Base-by-base conservation (phyloP, 2,113 vertebrate species). In the Pleuronectes platessa region DNA sequence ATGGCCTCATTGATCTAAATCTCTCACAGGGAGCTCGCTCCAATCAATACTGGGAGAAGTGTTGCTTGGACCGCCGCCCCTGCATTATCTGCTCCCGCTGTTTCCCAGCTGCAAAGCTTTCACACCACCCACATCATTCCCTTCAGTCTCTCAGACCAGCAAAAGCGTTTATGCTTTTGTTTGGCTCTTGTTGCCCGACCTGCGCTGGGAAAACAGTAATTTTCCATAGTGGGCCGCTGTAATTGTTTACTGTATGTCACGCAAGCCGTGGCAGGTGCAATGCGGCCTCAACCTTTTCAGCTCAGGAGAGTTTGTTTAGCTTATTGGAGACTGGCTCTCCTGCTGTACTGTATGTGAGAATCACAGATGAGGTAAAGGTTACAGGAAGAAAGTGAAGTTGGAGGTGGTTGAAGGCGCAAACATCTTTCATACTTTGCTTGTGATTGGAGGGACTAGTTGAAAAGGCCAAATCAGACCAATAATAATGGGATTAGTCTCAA, bases 1-100 rank as follows among this genome's bases (percentile, higher is more conserved):
- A 84, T 61, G 76, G 84, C 78, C 81, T 83, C 86, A 91, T 91
- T 89, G 86, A 90, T 90, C 82, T 65, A 47, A 66, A 78, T 79
- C 84, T 83, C 89, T 85, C 81, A 62, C 81, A 63, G 73, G 84
- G 83, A 85, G 75, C 72, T 68, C 24, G 15, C 49, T 82, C 55
- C 61, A 3, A 89, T 91, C 88, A 55, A 89, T 90, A 76, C 0
- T 4, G 56, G 42, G 35, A 76, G 83, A 79, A 79, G 84, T 74
- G 72, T 61, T 74, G 81, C 68, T 78, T 77, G 74, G 77, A 83
- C 85, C 79, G 61, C 72, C 53, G 11, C 68, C 75, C 62, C 63
- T 73, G 56, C 58, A 71, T 45, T 71, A 73, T 83, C 74, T 71
- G 45, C 5, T 11, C 81, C 66, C 66, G 80, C 56, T 55, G 10